Evolutionary conservation across 1,140 invertebrate genomes (phyloP).

Genomic region (Drosophila bifasciata): DNA sequence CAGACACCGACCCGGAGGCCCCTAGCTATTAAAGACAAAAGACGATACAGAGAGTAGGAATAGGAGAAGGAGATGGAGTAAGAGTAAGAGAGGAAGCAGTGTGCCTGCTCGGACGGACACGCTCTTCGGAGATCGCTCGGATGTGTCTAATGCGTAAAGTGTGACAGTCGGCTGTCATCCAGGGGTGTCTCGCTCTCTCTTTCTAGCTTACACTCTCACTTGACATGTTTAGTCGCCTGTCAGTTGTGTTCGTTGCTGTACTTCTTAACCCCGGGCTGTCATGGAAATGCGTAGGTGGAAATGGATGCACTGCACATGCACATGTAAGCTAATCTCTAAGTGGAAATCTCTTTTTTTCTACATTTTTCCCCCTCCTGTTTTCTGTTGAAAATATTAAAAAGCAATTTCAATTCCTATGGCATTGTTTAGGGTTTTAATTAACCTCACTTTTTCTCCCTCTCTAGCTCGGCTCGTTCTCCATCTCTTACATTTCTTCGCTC

Average conservation of each 20-base stretch:
- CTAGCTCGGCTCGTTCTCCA: not conserved
- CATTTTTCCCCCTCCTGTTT: conserved; percentile 32
- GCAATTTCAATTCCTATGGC: conserved; percentile 59
- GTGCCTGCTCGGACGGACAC: no score
- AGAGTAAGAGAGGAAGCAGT: not conserved
- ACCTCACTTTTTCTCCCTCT: conserved; percentile 11
- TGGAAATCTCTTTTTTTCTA: conserved; percentile 55
- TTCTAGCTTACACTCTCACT: conserved; percentile 1
- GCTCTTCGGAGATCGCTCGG: conserved; percentile 4
- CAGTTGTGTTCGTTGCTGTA: no score
- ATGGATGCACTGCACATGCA: conserved; percentile 13
- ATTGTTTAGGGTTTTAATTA: conserved; percentile 57
- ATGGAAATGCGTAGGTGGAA: conserved; percentile 7
- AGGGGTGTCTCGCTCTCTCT: not conserved
- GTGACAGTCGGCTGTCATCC: conserved; percentile 48
- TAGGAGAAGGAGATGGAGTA: conserved; percentile 1
- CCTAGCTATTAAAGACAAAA: conserved; percentile 28
- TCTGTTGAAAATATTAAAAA: conserved; percentile 74
- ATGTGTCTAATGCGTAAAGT: conserved; percentile 15
- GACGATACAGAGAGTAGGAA: not conserved
- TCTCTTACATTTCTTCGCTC: no score
- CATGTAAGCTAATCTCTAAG: conserved; percentile 50
- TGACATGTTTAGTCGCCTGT: not conserved
- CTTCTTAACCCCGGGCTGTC: conserved; percentile 11
- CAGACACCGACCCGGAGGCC: not conserved